A percentile compares a stretch with the other conserved stretches of the same genome.
Conservation (phyloP, 2,797 vertebrate genomes). For the Spinus olivaceus region DNA sequence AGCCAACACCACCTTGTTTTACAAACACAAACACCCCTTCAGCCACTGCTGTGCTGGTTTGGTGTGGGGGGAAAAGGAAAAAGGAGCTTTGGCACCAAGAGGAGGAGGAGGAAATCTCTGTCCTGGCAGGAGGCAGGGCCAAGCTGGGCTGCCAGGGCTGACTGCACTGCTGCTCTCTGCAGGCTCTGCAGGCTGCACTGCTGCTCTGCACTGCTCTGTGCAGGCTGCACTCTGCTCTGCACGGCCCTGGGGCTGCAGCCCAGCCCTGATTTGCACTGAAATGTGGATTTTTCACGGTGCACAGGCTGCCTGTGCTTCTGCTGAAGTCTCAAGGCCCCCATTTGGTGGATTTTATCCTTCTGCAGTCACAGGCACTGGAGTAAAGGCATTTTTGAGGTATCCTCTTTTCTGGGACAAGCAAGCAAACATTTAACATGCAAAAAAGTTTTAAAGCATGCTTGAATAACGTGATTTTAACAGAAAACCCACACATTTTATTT, state of each 20-base stretch:
- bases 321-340: background rate
- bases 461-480: background rate
- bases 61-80: background rate
- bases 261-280: background rate
- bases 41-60: fast-evolving
- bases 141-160: background rate
- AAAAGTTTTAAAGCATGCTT: background rate
- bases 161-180: too few relatives aligned
- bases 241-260: too few relatives aligned
- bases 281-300: background rate
- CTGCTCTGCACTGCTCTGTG: background rate
- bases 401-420: background rate
- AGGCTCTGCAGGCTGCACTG: too few relatives aligned
- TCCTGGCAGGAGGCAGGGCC: background rate
- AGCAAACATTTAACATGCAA: fast-evolving
- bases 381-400: background rate
- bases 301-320: background rate
- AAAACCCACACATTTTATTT: background rate
- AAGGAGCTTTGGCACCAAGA: background rate
- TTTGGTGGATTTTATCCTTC: background rate
- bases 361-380: background rate
- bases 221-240: background rate
- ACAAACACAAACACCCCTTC: background rate
- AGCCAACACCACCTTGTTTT: background rate
- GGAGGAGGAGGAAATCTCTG: background rate